These are phyloP conservation scores for Cataglyphis hispanica DNA, from an alignment of 1,140 invertebrate species.

Conservation along the genomic window DNA sequence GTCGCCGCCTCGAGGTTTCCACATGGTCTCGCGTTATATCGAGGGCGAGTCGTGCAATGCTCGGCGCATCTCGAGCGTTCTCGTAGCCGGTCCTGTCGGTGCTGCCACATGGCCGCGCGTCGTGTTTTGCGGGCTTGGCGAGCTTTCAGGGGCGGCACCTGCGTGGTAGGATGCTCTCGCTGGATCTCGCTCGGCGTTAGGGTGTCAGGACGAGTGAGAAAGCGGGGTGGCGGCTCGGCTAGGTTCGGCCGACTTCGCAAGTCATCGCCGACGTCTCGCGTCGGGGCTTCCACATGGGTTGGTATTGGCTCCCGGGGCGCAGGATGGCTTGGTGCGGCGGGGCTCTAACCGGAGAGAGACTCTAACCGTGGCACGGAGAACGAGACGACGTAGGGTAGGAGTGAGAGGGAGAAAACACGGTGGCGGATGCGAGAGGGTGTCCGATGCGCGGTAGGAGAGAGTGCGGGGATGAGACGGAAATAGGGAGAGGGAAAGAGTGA, in stretches of 20 bases:
- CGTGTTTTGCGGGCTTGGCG: constrained; percentile 74
- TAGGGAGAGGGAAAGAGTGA: constrained; percentile 10
- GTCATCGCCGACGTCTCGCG: constrained; percentile 83
- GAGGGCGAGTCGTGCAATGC: constrained; percentile 48
- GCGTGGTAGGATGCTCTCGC: constrained; percentile 56
- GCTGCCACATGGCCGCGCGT: constrained; percentile 81
- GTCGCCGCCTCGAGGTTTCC: constrained; percentile 75
- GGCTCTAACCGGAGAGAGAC: constrained; percentile 80
- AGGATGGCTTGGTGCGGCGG: constrained; percentile 82
- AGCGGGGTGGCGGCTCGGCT: constrained; percentile 72
- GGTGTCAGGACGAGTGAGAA: constrained; percentile 73
- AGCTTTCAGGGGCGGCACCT: constrained; percentile 75
- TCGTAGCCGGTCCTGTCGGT: constrained; percentile 78
- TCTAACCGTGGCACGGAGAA: constrained; percentile 66
- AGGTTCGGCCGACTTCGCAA: constrained; percentile 81
- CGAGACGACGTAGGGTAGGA: constrained; percentile 41
- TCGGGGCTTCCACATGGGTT: constrained; percentile 86
- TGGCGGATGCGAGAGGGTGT: constrained; percentile 69
- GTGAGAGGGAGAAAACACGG: constrained; percentile 31
- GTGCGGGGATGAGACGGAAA: constrained; percentile 64
- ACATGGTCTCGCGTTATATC: constrained; percentile 76
- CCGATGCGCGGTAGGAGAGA: constrained; percentile 49
- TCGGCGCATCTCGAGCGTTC: constrained; percentile 60
- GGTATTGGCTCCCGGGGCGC: constrained; percentile 86
- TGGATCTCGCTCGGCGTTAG: constrained; percentile 23